phyloP scores from a whole-genome alignment of 2,113 vertebrate species.

The Noturus placidus region DNA sequence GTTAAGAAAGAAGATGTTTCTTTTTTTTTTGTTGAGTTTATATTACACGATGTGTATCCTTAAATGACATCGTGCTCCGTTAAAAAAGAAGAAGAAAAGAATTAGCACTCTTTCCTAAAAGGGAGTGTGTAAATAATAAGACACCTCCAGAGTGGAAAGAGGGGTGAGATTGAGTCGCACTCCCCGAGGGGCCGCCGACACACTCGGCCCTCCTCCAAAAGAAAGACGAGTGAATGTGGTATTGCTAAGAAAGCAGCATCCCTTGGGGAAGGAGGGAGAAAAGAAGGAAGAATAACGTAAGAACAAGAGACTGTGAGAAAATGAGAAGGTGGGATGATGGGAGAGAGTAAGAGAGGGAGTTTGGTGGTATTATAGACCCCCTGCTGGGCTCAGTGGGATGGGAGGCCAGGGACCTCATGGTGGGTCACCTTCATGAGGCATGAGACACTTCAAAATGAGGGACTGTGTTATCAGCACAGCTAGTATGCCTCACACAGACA shows the following conservation, averaged over 20 bases:
- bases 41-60: background rate
- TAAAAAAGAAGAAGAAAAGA: background rate
- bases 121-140: slow-evolving; percentile 13
- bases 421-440: slow-evolving; percentile 59
- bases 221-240: slow-evolving; percentile 35
- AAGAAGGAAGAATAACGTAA: background rate
- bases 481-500: background rate
- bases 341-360: slow-evolving; percentile 21
- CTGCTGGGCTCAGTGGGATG: slow-evolving; percentile 31
- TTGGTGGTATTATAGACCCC: slow-evolving; percentile 24
- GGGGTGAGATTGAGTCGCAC: background rate
- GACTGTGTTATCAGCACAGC: slow-evolving; percentile 9
- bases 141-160: background rate
- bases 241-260: slow-evolving; percentile 47
- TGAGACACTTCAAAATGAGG: background rate
- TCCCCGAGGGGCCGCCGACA: slow-evolving; percentile 28
- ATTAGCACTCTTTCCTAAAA: background rate
- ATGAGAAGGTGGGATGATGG: slow-evolving; percentile 23
- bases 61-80: background rate
- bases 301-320: background rate
- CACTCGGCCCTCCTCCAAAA: slow-evolving; percentile 29
- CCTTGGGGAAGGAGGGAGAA: slow-evolving; percentile 23
- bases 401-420: background rate
- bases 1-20: no score
- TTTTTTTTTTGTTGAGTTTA: background rate